Base-by-base conservation (phyloP, 2,113 vertebrate genomes). In the Typhlomys cinereus region DNA sequence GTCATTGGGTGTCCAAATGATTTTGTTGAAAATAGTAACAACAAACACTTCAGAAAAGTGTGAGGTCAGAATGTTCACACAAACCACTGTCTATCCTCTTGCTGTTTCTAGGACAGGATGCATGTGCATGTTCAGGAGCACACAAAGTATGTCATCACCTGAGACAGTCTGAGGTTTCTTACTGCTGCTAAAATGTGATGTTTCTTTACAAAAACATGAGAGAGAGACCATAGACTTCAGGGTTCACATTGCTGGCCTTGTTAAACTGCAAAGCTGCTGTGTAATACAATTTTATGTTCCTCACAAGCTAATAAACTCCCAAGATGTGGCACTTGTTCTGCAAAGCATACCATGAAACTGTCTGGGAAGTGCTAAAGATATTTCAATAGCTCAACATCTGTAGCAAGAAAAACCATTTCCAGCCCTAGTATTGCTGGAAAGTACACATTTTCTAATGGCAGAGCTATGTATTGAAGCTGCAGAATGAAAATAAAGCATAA, bases 121-220 rank as follows among this genome's bases (percentile, higher is more conserved):
- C 41, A 23, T 11, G 21, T 85, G 14, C 50, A 12, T 93, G 15
- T 74, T 78, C 46, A 46, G 82, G 13, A 13, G 1, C 41, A 41
- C 36, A 70, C 20, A 61, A 7, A 71, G 66, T 21, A 48, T n/a
- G 4, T 29, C 15, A 85, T 31, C 50, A 91, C 39, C 61, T 73
- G 27, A 93, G 34, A 85, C 1, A 74, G 7, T 67, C 36, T 89
- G 44, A 89, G 48, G 41, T 75, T 85, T 92, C 86, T 86, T 91
- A 83, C 78, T 90, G 91, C 90, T 88, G n/a, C 66, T 84, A 91
- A 86, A 89, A 46, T 54, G 13, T 89, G 64, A 74, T 91, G 66
- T 71, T 36, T 18, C 34, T 71, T 75, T 61, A 31, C 59, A 85
- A 89, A 85, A 54, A 54, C 2, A 83, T n/a, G 21, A 86, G 66